Base-by-base conservation (phyloP, 2,113 vertebrate species). In the Rhabdornis inornatus region DNA sequence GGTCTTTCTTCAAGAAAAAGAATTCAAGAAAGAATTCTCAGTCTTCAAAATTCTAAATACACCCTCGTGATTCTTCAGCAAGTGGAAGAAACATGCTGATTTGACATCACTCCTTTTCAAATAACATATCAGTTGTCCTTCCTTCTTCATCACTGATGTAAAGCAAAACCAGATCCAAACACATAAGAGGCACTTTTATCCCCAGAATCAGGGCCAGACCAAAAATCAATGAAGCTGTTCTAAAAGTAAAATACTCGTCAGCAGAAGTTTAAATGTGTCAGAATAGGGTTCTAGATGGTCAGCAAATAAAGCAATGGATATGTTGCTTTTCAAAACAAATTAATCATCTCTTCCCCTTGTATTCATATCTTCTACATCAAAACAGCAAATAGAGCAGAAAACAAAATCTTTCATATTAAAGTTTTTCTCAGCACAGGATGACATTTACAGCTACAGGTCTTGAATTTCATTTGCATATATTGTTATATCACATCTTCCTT, bases 301-400 rank as follows among this genome's bases (percentile, higher is more conserved):
- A 95, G 65, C 76, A 92, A 89, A 75, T 83, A 81, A 88, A 83
- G 15, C 47, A 83, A n/a, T 3, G 2, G 21, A 27, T 86, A 30
- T 75, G 77, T 90, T 2, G 1, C 55, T 86, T 95, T 94, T 86
- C 75, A 75, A 95, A 95, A 71, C n/a, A 93, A 90, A 94, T 81
- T 66, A 78, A 71, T 94, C 12, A 60, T 64, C n/a, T 66, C 17
- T 70, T 94, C 40, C 20, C 13, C 25, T 27, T 85, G 28, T 64
- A 71, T 87, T 89, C 75, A 31, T 68, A 65, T 90, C 10, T 88
- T 83, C 56, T 56, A 37, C 60, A 83, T 44, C 55, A 86, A 75
- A 82, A 84, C 13, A 92, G 44, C 44, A 96, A 93, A 83, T 82
- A 81, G 85, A 94, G 69, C 72, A 90, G 93, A 95, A 96, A 89